These are phyloP conservation scores for Oryzias dopingdopingensis DNA, from an alignment of 2,797 vertebrate species.

Conservation along the genomic window DNA sequence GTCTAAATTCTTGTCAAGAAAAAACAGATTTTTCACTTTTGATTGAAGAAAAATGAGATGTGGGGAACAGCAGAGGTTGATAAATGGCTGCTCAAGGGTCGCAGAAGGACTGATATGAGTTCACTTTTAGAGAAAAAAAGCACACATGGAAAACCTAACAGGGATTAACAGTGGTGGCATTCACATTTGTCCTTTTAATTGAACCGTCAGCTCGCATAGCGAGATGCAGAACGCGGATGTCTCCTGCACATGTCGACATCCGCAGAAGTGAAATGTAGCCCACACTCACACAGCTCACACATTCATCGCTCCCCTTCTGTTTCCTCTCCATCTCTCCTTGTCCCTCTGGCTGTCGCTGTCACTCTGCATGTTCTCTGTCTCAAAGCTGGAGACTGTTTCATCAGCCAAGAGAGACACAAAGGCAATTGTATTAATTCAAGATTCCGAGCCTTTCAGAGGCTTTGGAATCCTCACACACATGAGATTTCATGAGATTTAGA, in stretches of 20 bases:
- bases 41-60: not conserved
- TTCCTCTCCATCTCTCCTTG: conserved; percentile 27
- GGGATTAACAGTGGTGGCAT: conserved; percentile 46
- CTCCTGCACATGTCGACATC: conserved; percentile 56
- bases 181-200: conserved; percentile 69
- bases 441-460: conserved; percentile 55
- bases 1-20: too few relatives aligned
- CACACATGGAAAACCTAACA: conserved; percentile 15
- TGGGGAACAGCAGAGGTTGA: conserved; percentile 9
- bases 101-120: not conserved
- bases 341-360: conserved; percentile 64
- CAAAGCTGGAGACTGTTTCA: conserved; percentile 63
- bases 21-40: too few relatives aligned
- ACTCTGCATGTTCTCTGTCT: conserved; percentile 62
- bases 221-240: conserved; percentile 65
- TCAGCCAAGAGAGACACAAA: conserved; percentile 73
- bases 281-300: conserved; percentile 40
- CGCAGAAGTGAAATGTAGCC: conserved; percentile 34
- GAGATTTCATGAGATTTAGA: conserved; percentile 55
- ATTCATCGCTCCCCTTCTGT: conserved; percentile 36
- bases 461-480: conserved; percentile 46
- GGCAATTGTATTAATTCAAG: conserved; percentile 76
- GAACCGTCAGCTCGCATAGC: conserved; percentile 66
- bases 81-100: conserved; percentile 8
- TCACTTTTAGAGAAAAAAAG: conserved; percentile 15